phyloP scores from a whole-genome alignment of 2,797 vertebrate genomes.

The Linurgus olivaceus region DNA sequence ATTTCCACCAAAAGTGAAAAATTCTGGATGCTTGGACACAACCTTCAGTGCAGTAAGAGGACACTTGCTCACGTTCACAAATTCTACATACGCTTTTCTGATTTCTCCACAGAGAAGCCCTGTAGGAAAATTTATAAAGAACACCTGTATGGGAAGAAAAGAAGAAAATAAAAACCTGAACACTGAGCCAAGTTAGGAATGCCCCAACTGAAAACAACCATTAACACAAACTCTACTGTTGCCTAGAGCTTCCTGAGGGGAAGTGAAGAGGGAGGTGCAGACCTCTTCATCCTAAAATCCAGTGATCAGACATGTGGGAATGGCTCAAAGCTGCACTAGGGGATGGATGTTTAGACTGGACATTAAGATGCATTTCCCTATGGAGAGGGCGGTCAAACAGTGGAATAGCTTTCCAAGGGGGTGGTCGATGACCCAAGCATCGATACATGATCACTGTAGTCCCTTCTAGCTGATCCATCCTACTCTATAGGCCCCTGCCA shows the following conservation, averaged over 20 bases:
- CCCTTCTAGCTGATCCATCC: not conserved
- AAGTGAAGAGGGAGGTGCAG: not conserved
- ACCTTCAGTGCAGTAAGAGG: conserved; percentile 88
- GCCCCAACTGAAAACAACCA: not conserved
- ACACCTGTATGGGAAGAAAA: conserved; percentile 82
- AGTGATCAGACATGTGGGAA: rapidly evolving
- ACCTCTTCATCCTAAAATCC: not conserved
- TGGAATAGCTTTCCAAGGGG: not conserved
- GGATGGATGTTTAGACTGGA: not conserved
- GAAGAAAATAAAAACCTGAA: conserved; percentile 37
- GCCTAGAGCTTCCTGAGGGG: not conserved
- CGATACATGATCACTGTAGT: not conserved
- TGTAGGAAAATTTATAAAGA: conserved; percentile 97
- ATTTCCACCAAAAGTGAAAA: conserved; percentile 94
- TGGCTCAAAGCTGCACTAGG: not conserved
- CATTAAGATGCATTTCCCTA: not conserved
- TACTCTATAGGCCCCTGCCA: not conserved
- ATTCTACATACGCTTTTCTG: conserved; percentile 93
- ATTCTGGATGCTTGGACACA: conserved; percentile 89
- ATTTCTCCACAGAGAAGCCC: conserved; percentile 96
- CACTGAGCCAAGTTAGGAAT: not conserved
- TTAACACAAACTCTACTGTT: not conserved
- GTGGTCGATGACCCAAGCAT: rapidly evolving
- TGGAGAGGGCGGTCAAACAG: not conserved
- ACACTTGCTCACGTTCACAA: conserved; percentile 91